phyloP scores from a whole-genome alignment of 2,113 vertebrate genomes.

The Nymphicus hollandicus region DNA sequence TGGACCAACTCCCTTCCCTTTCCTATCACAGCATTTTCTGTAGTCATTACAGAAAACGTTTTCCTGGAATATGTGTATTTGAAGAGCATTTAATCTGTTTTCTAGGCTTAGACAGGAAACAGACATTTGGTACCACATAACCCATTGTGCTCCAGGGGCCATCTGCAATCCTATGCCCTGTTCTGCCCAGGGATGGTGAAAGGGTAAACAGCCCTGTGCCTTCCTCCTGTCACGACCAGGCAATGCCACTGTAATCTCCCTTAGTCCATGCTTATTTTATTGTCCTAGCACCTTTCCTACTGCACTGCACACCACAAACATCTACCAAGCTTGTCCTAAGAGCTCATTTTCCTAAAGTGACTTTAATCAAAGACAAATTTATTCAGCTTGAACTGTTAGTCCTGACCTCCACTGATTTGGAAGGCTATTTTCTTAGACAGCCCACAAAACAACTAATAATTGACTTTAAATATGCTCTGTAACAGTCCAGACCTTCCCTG shows the following conservation, averaged over 20 bases:
- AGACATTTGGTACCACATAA: not conserved
- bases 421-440: not conserved
- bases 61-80: not conserved
- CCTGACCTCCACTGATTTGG: not conserved
- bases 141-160: not conserved
- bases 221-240: fast-evolving
- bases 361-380: not conserved
- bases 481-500: not conserved
- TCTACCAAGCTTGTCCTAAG: not conserved
- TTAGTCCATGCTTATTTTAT: not conserved
- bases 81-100: not conserved
- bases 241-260: not conserved
- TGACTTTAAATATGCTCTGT: not conserved
- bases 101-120: not conserved
- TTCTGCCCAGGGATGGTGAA: not conserved
- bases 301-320: not conserved
- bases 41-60: not conserved
- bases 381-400: not conserved
- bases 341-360: not conserved
- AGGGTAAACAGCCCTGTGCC: not conserved
- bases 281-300: not conserved
- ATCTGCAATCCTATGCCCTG: not conserved
- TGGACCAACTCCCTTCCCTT: conserved; percentile 45
- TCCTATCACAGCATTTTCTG: not conserved
- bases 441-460: not conserved